These are phyloP conservation scores for Borostomias antarcticus DNA, from an alignment of 2,797 vertebrate genomes.

Conservation along the genomic window DNA sequence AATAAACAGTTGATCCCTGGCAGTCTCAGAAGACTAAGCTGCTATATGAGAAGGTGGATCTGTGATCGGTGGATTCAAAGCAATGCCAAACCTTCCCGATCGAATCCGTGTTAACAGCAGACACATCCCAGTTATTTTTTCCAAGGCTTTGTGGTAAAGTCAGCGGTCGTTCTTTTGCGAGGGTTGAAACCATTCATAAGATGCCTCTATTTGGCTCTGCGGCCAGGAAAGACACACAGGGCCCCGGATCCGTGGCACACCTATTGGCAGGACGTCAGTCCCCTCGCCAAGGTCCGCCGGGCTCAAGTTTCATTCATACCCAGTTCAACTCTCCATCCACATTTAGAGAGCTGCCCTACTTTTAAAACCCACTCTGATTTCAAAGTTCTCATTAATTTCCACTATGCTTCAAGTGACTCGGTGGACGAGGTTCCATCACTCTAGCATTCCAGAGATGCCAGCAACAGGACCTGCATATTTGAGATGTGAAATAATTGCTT, in stretches of 20 bases:
- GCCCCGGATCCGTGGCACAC: constrained; percentile 3
- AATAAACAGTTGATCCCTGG: constrained; percentile 66
- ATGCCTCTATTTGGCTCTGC: constrained; percentile 13
- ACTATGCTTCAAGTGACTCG: too few species aligned
- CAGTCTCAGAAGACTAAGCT: constrained; percentile 67
- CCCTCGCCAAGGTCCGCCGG: constrained; percentile 8
- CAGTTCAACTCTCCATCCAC: constrained; percentile 54
- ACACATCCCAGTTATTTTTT: constrained; percentile 55
- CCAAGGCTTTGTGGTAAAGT: constrained; percentile 38
- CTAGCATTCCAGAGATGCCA: constrained; percentile 36
- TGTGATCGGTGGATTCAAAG: constrained; percentile 42
- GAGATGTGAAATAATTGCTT: constrained; percentile 46
- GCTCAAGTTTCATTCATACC: constrained; percentile 58
- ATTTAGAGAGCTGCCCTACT: constrained; percentile 43
- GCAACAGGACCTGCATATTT: constrained; percentile 43
- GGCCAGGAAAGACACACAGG: constrained; percentile 8
- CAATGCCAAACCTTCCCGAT: constrained; percentile 40
- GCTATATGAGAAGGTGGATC: constrained; percentile 65
- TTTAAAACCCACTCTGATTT: constrained; percentile 45
- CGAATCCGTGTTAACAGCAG: constrained; percentile 60
- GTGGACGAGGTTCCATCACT: constrained; percentile 30
- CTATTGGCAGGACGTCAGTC: constrained; percentile 28
- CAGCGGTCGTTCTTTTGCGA: constrained; percentile 23
- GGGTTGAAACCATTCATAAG: constrained; percentile 51
- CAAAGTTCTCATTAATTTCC: constrained; percentile 38